These are phyloP conservation scores for Lordiphosa fenestrarum DNA, from an alignment of 2,888 invertebrate species.

Conservation along the genomic window DNA sequence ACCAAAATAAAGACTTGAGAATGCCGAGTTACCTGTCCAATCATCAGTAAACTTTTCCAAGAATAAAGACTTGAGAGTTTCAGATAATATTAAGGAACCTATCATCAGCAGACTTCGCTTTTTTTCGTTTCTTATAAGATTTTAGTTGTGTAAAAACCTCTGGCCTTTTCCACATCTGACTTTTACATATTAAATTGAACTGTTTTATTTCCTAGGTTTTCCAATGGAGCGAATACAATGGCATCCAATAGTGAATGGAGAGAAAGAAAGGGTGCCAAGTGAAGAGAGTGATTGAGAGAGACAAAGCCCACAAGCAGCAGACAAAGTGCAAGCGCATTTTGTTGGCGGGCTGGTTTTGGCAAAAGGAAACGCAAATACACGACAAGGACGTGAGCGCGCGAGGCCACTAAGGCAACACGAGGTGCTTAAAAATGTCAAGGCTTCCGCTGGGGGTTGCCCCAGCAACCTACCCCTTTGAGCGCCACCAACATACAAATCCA, in stretches of 20 bases:
- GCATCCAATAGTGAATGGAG: neutral
- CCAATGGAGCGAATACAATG: no score
- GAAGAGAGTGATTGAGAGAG: neutral
- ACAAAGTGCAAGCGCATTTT: slow-evolving; percentile 39
- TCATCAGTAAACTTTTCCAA: neutral
- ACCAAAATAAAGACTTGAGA: no score
- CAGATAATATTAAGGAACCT: no score
- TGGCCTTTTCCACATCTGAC: no score
- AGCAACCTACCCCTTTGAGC: slow-evolving; percentile 9
- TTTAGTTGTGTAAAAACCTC: no score
- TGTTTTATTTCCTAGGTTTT: no score
- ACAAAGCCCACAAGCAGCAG: neutral
- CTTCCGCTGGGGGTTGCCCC: slow-evolving; percentile 7
- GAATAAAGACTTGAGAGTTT: no score
- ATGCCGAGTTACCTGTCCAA: no score
- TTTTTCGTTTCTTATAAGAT: no score
- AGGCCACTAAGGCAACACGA: slow-evolving; percentile 27
- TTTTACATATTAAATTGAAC: no score
- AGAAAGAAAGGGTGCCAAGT: neutral
- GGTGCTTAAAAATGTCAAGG: slow-evolving; percentile 42
- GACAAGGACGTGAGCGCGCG: slow-evolving; percentile 49
- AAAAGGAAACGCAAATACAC: slow-evolving; percentile 49
- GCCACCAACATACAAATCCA: slow-evolving; percentile 23
- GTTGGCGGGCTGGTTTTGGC: slow-evolving; percentile 21
- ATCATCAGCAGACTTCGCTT: no score